Conservation (phyloP, 2,888 invertebrate species). For the Gerosis bhagava region DNA sequence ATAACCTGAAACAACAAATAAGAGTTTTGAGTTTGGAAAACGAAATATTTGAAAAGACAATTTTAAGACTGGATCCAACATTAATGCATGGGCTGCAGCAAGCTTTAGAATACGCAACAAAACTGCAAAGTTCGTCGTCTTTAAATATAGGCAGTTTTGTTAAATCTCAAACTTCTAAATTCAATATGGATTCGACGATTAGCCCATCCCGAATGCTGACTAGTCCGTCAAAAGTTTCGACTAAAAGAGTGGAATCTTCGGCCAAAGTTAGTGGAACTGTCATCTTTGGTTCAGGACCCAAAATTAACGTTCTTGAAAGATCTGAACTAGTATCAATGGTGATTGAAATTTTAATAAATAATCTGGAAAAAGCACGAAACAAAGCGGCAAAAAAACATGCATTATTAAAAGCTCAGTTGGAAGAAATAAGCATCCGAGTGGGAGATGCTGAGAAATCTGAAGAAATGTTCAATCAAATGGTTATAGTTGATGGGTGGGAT, state of each 20-base stretch:
- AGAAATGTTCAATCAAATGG: slow-evolving; percentile 72
- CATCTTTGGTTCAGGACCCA: slow-evolving; percentile 56
- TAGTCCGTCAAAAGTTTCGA: slow-evolving; percentile 49
- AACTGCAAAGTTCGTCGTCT: slow-evolving; percentile 50
- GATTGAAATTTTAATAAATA: slow-evolving; percentile 65
- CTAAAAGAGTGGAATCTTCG: slow-evolving; percentile 59
- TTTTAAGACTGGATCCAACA: slow-evolving; percentile 67
- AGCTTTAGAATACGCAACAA: slow-evolving; percentile 62
- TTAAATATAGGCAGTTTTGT: slow-evolving; percentile 50
- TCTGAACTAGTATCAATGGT: slow-evolving; percentile 75
- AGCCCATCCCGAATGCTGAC: slow-evolving; percentile 52
- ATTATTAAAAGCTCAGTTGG: slow-evolving; percentile 72
- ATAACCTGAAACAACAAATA: slow-evolving; percentile 52
- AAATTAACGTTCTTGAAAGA: slow-evolving; percentile 76
- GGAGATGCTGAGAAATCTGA: slow-evolving; percentile 72
- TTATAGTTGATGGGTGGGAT: slow-evolving; percentile 79
- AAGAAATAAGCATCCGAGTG: slow-evolving; percentile 79
- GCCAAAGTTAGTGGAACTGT: slow-evolving; percentile 58
- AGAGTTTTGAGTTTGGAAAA: slow-evolving; percentile 69
- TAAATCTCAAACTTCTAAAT: slow-evolving; percentile 54
- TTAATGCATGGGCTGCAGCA: slow-evolving; percentile 71
- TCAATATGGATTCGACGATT: slow-evolving; percentile 45
- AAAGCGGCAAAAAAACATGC: slow-evolving; percentile 61
- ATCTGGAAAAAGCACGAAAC: slow-evolving; percentile 49
- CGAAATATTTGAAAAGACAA: slow-evolving; percentile 73